phyloP scores from a whole-genome alignment of 2,888 invertebrate genomes.

The Calliphora vomitoria region DNA sequence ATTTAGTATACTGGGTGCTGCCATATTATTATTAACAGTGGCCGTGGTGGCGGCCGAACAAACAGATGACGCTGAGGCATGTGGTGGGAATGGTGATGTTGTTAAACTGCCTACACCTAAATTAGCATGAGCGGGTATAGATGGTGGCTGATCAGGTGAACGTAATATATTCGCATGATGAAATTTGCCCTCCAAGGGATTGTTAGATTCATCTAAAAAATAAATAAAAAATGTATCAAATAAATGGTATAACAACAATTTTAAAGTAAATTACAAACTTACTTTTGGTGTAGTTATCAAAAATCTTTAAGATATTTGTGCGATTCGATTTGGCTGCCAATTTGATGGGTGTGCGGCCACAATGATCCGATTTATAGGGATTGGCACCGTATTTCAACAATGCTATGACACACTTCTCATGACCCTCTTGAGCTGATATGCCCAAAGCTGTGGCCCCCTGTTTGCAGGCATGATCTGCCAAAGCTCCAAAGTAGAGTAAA shows the following conservation, averaged over 20 bases:
- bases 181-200: conserved; percentile 82
- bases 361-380: conserved; percentile 93
- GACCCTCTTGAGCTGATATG: conserved; percentile 98
- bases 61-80: conserved; percentile 80
- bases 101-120: conserved; percentile 72
- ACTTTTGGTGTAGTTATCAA: conserved; percentile 88
- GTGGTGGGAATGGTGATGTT: conserved; percentile 77
- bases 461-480: conserved; percentile 95
- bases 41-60: conserved; percentile 82
- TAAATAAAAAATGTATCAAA: conserved; percentile 11
- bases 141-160: conserved; percentile 84
- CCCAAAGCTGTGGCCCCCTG: conserved; percentile 98
- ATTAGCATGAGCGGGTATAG: conserved; percentile 81
- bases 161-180: conserved; percentile 84
- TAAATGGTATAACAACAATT: not conserved
- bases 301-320: conserved; percentile 91
- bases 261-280: conserved; percentile 72
- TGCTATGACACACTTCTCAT: conserved; percentile 95
- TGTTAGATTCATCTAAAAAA: conserved; percentile 83
- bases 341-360: conserved; percentile 93
- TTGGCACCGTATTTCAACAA: conserved; percentile 93
- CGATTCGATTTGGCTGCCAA: conserved; percentile 97
- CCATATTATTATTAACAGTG: conserved; percentile 79
- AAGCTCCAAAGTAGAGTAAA: conserved; percentile 91
- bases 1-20: conserved; percentile 79